phyloP scores from a whole-genome alignment of 2,113 vertebrate genomes.

The Numida meleagris region DNA sequence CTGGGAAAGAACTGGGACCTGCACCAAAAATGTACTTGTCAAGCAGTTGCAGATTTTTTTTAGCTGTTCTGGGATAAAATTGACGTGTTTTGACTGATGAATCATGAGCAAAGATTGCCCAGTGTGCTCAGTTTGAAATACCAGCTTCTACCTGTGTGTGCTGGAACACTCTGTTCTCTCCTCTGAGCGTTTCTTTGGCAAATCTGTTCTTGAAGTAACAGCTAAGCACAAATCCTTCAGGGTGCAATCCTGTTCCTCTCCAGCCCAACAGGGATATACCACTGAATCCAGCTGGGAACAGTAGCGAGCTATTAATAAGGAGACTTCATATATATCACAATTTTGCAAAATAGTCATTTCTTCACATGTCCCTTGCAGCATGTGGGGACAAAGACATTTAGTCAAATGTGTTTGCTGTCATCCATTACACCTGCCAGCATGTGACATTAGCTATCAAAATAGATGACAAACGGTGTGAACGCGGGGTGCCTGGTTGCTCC shows the following conservation, averaged over 20 bases:
- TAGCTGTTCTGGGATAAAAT: constrained; percentile 70
- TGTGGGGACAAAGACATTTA: constrained; percentile 49
- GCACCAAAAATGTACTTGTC: constrained; percentile 73
- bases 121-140: constrained; percentile 71
- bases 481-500: constrained; percentile 37
- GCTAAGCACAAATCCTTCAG: constrained; percentile 70
- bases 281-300: constrained; percentile 58
- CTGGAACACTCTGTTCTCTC: constrained; percentile 73
- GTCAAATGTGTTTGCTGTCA: constrained; percentile 57
- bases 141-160: constrained; percentile 71
- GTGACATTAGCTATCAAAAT: constrained; percentile 42
- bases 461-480: constrained; percentile 38
- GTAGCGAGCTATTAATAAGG: constrained; percentile 52
- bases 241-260: constrained; percentile 53
- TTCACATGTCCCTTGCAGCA: constrained; percentile 58
- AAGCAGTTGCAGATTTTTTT: constrained; percentile 71
- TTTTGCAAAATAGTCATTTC: constrained; percentile 59
- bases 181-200: constrained; percentile 69
- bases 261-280: constrained; percentile 21
- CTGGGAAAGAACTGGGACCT: constrained; percentile 69
- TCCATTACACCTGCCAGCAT: constrained; percentile 43
- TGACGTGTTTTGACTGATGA: constrained; percentile 75
- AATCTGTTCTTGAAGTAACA: constrained; percentile 66
- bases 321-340: constrained; percentile 30
- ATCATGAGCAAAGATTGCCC: constrained; percentile 72